Base-by-base conservation (phyloP, 2,797 vertebrate genomes). In the Phataginus tricuspis region DNA sequence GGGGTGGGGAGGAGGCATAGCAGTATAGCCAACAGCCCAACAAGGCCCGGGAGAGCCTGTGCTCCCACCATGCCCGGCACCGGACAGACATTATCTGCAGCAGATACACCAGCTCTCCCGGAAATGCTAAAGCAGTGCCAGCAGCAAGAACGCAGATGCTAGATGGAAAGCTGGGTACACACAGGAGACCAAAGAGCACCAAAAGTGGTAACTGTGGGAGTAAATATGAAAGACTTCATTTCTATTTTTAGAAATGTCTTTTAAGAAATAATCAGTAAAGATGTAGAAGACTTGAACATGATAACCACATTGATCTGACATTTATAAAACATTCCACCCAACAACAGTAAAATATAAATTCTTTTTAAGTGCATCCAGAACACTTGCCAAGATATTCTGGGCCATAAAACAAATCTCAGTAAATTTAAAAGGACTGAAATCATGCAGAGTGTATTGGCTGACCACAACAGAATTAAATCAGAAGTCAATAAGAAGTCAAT, bases 371-470 rank as follows among this genome's bases (percentile, higher is more conserved):
- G 80, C 86, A 89, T 13, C 29, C 5, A 78, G 42, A 85, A 68
- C 74, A 83, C 53, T 39, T 78, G 91, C 91, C 69, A 91, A 77
- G 61, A 96, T 42, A 78, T 63, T 66, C 25, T 87, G 80, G 92
- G 61, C 53, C 80, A 85, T 79, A 72, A 92, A 91, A 87, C 86
- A 96, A 93, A 66, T 90, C 64, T 89, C 86, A 79, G 39, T 80
- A 63, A 79, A 78, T 69, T 64, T 82, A 59, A 94, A 93, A 93
- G 93, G 85, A 75, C 2, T 86, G 87, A 79, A 94, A 92, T 72
- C 94, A 92, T 31, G 80, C 92, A 82, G 74, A 91, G 69, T 74
- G 27, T 84, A 42, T 64, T 88, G 92, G 92, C 85, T 72, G 78
- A 86, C 87, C 85, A 86, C 57, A 51, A 45, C 5, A 66, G 34